Base-by-base conservation (phyloP, 2,888 invertebrate genomes). In the Phrixothrix hirtus region DNA sequence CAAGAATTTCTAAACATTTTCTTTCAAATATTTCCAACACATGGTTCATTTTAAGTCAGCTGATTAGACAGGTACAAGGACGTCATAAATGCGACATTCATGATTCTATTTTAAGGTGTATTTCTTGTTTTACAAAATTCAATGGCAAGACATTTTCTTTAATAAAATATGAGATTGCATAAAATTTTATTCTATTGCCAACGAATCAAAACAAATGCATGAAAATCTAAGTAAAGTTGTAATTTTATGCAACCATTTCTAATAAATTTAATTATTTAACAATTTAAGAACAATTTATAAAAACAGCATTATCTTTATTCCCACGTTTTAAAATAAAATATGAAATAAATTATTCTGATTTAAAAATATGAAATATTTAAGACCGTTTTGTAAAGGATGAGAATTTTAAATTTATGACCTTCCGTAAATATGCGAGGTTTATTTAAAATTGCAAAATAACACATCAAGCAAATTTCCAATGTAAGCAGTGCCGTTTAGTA, bases 41-140 rank as follows among this genome's bases (percentile, higher is more conserved):
- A 15, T 31, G 45, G 13, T 29, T 16, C 30, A 35, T 44, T 35
- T 29, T 26, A 38, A 30, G 25, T 37, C 49, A 49, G 49, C 49
- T 49, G 49, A 49, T 49, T 30, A 27, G 42, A 35, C 46, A 37
- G 36, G 32, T 27, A 46, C 46, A 46, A 46, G 46, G 46, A 46
- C 38, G 21, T 36, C 21, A 37, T 38, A 31, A 45, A 45, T 45
- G 45, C 45, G 45, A 27, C 36, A 45, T 35, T 45, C 44, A 29
- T 5, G 12, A 9, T 13, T 9, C 35, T 44, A 44, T 44, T 44
- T 44, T 27, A 15, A 44, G 34, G 27, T 15, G 35, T 35, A 13
- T 44, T 15, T 17, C 30, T 42, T 25, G 21, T 16, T 42, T 42
- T 16, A 36, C 17, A 21, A 25, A 36, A 21, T 36, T 36, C 25